Base-by-base conservation (phyloP, 2,113 vertebrate genomes). In the Cacatua alba region DNA sequence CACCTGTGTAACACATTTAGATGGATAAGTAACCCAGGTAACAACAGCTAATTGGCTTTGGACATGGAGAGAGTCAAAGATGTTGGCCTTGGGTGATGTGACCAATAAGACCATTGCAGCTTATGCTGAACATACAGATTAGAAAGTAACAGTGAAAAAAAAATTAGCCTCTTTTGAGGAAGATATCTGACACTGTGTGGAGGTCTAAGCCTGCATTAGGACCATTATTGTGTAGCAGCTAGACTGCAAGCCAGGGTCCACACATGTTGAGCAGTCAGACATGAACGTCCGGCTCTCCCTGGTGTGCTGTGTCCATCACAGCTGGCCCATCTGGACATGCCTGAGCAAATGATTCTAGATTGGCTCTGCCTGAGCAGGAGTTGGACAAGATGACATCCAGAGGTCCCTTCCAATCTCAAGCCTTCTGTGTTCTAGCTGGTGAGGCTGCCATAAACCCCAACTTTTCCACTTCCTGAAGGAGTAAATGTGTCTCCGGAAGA, bases 251-350 rank as follows among this genome's bases (percentile, higher is more conserved):
- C 10, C 33, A 44, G 35, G 37, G 57, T 39, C 28, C 33, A 92
- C 53, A 72, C 31, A 63, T 7, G 6, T 53, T 1, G 4, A 76
- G 31, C 25, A 83, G 57, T 44, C 43, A 68, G 44, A 46, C 11
- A n/a, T 0, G 0, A 68, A 33, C 0, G 0, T 51, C 44, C 17
- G 43, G 23, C 17, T 74, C 8, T 35, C 6, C 9, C 28, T 35
- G 18, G 11, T 43, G 10, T 39, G 23, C 11, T 8, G 10, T 60
- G 10, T 33, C 41, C 24, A 23, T 44, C 16, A 35, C 15, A 78
- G 11, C 39, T 78, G 28, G 10, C n/a, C 37, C 37, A 74, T 21
- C 14, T 55, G 31, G n/a, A 59, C 28, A 6, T 16, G n/a, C 28
- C 18, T n/a, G 9, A n/a, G 19, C 17, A 92, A 59, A 33, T 13